Base-by-base conservation (phyloP, 2,888 invertebrate species). In the Philopedon plagiatum region DNA sequence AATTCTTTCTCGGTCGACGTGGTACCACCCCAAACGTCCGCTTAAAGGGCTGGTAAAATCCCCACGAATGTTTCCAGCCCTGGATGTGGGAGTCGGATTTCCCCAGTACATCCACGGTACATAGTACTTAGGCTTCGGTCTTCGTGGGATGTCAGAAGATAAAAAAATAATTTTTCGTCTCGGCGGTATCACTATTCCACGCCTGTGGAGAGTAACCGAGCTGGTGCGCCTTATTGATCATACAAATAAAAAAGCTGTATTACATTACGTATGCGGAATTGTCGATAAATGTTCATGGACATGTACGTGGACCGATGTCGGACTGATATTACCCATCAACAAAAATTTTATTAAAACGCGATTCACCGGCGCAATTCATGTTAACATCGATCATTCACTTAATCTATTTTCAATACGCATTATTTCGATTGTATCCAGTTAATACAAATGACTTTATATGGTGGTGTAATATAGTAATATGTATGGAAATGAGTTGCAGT, bases 261-360 rank as follows among this genome's bases (percentile, higher is more conserved):
- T 3, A 7, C 26, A 51, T 51, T 26, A 26, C 7, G 15, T 23
- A 29, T 54, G 51, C 29, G 29, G 2, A 54, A 29, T 54, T 54
- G 29, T n/a, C n/a, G n/a, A n/a, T n/a, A n/a, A n/a, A n/a, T n/a
- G n/a, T 54, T 9, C 51, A 29, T 54, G 51, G 8, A 54, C 29
- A 54, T 32, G 51, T 15, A 29, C 18, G 1, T 29, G 26, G 15
- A 26, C 44, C 26, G 23, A 61, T 61, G 32, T 61, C 61, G 61
- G 46, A 61, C 44, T 26, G 60, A 60, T 61, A 61, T 46, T 46
- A n/a, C 29, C 61, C 46, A 46, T 46, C 46, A 29, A 46, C 18
- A 44, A 32, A 61, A 41, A 61, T 61, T 61, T 61, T 61, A 61
- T 61, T 61, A 61, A 61, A 61, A 32, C 46, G 61, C 61, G 5